Evolutionary conservation across 2,888 invertebrate genomes (phyloP).

Genomic region (Itoplectis maculator): DNA sequence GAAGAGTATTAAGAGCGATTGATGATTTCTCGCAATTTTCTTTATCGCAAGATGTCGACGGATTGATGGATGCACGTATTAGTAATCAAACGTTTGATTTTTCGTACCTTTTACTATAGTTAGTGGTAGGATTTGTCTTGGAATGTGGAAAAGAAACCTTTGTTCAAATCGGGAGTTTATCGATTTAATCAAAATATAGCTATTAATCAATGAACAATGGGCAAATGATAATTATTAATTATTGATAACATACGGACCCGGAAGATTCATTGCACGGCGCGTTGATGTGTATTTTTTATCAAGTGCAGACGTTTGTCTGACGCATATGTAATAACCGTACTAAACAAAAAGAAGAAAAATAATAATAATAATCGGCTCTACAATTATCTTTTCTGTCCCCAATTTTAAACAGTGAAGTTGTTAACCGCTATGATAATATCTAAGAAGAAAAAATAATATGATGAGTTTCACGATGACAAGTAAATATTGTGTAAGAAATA

Average conservation of each 20-base stretch:
- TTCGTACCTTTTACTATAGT: conserved; percentile 33
- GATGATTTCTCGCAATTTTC: neutral
- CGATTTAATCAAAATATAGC: conserved; percentile 65
- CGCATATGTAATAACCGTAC: conserved; percentile 60
- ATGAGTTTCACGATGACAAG: conserved; percentile 70
- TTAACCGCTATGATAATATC: conserved; percentile 72
- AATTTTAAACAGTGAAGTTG: conserved; percentile 72
- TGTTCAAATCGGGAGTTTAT: conserved; percentile 39
- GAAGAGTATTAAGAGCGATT: conserved; percentile 20
- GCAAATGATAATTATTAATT: conserved; percentile 50
- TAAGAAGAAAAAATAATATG: conserved; percentile 12
- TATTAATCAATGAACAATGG: conserved; percentile 46
- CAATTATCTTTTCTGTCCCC: conserved; percentile 42
- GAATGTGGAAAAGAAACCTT: neutral
- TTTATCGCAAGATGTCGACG: neutral
- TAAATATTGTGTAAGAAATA: conserved; percentile 63
- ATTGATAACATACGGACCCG: conserved; percentile 19
- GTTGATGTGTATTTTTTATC: conserved; percentile 56
- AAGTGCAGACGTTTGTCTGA: conserved; percentile 55
- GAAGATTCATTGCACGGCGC: conserved; percentile 59
- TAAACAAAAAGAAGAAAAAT: conserved; percentile 30
- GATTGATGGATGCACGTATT: neutral
- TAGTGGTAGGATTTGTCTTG: conserved; percentile 33
- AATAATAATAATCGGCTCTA: conserved; percentile 69
- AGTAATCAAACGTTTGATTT: conserved; percentile 9